Conservation (phyloP, 2,888 invertebrate species). For the Scaptomyza polygonia region DNA sequence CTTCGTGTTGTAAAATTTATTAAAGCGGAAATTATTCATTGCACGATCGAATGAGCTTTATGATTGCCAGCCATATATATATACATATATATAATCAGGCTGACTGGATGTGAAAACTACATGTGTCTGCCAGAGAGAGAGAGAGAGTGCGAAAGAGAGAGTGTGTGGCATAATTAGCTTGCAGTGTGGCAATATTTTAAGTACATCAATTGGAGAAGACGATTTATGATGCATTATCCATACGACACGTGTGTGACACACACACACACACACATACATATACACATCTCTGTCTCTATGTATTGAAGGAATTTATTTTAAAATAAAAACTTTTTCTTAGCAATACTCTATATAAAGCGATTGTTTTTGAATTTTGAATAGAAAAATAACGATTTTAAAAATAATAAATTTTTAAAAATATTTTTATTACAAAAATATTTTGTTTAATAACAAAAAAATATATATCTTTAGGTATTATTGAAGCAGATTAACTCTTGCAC, state of each 20-base stretch:
- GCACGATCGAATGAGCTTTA: slow-evolving; percentile 77
- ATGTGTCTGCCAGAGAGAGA: background rate
- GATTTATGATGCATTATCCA: slow-evolving; percentile 48
- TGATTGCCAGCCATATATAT: slow-evolving; percentile 55
- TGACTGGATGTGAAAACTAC: slow-evolving; percentile 10
- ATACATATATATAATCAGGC: background rate
- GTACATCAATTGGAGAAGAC: slow-evolving; percentile 27
- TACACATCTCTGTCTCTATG: too few species aligned
- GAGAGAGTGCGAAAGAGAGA: background rate
- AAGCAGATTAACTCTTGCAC: too few species aligned
- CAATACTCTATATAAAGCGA: too few species aligned
- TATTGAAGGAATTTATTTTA: too few species aligned
- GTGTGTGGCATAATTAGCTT: slow-evolving; percentile 67
- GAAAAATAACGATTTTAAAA: too few species aligned
- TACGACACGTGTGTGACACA: slow-evolving; percentile 39
- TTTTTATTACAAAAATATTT: too few species aligned
- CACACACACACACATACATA: background rate
- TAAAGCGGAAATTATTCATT: slow-evolving; percentile 81
- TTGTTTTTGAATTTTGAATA: too few species aligned
- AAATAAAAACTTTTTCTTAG: too few species aligned
- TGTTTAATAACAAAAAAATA: too few species aligned
- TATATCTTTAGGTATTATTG: too few species aligned
- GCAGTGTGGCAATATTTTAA: slow-evolving; percentile 47
- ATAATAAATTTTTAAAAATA: too few species aligned
- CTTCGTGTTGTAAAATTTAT: slow-evolving; percentile 74